Base-by-base conservation (phyloP, 2,113 vertebrate genomes). In the Cebidichthys violaceus region DNA sequence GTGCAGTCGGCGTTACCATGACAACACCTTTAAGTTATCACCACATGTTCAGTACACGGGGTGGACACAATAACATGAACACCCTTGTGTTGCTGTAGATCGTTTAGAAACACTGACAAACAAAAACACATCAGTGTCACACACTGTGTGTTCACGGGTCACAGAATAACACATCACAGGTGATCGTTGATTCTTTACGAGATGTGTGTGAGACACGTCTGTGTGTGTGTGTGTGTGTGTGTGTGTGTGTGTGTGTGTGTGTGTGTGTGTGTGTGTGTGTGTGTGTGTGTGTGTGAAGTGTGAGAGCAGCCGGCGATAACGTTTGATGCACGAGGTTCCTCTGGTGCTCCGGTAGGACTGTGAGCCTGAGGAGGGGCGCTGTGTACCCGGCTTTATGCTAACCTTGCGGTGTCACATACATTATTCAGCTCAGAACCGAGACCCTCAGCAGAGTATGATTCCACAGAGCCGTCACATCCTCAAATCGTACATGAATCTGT, bases 1-100 rank as follows among this genome's bases (percentile, higher is more conserved):
- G 89, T 84, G 85, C 79, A 78, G 89, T 81, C 45, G 9, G 18
- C 68, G 88, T 94, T 86, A 80, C 87, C 94, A 81, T 37, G 91
- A 90, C 91, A 88, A 92, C 92, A 7, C 14, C n/a, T 50, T 39
- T 13, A n/a, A 31, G 45, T 66, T 15, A 17, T 17, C 17, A 4
- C 14, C 45, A 6, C 37, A 39, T 39, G 37, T 8, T 47, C 45
- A 6, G 45, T 7, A 6, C 17, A 6, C 2, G n/a, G 22, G 20
- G 20, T 31, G 50, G 61, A 45, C 27, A 31, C 59, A 35, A 4
- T 20, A 31, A 64, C 24, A n/a, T 8, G 9, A 8, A 29, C 31
- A 20, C 9, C 31, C n/a, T 41, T 0, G 11, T 5, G 9, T 24
- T 9, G 2, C 5, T 0, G 11, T 20, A 7, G 57, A 31, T 15